Evolutionary conservation across 2,888 invertebrate genomes (phyloP), one percentile per base, ranked within the genome.

Genomic region (Diaphora mendica): DNA sequence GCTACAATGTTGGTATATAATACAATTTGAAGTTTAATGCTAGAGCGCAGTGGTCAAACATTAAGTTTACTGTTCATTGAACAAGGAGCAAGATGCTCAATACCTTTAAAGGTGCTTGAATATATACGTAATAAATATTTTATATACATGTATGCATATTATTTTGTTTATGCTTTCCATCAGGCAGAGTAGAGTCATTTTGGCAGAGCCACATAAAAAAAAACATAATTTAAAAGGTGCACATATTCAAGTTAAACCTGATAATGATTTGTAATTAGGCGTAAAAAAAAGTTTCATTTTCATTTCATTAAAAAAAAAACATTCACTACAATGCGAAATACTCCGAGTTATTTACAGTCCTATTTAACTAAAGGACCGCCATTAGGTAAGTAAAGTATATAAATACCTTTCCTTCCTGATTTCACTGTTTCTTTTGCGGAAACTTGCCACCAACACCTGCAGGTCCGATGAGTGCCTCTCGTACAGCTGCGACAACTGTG

Each of bases 401-500:
- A 68, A 64, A 67, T 94, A 98, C 98, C 98, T 97, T 94, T 99
- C 99, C 93, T 98, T 98, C 80, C 98, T 96, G 68, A 98, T 96
- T 90, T 99, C 99, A 71, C 97, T 97, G 93, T 98, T 98, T 89
- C 97, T 96, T 92, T 98, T 98, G 70, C 98, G 96, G 94, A 98
- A 99, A 92, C 97, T 98, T 82, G 98, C 97, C 73, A 99, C 98
- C 86, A 99, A 96, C 80, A 97, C 96, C 91, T 98, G 98, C 81
- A 99, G 96, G 91, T 98, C 98, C 81, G 98, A 97, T 23, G 98
- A 98, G 92, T 99, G 98, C 85, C 97, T 97, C 92, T 98, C 98
- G 96, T 99, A 98, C 90, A 98, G 96, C 88, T 98, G 97, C 79
- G 98, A 98, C 94, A 99, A 96, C 93, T 98, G 98, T 88, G 98